Percentiles rank a stretch among this genome's conserved stretches.
These are phyloP conservation scores for Drosophila elegans DNA, from an alignment of 1,140 invertebrate genomes.

Conservation along the genomic window DNA sequence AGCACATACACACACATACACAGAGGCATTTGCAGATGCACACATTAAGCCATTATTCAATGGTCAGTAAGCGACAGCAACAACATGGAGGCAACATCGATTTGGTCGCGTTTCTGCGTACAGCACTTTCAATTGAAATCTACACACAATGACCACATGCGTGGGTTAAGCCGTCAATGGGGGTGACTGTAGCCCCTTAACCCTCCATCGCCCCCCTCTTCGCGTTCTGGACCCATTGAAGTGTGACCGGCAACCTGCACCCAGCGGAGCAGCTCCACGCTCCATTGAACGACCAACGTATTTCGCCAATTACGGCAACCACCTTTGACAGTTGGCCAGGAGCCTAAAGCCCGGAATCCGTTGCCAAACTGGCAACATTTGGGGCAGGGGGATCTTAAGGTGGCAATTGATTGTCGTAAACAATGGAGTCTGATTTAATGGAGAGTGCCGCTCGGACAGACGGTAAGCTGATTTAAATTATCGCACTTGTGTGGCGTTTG, in stretches of 20 bases:
- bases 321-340: conserved; percentile 35
- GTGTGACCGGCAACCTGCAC: conserved; percentile 37
- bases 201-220: background rate
- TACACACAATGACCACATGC: conserved; percentile 67
- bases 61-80: conserved; percentile 42
- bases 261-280: conserved; percentile 36
- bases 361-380: conserved; percentile 2
- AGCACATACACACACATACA: conserved; percentile 6
- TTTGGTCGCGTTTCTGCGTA: conserved; percentile 36
- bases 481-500: conserved; percentile 15
- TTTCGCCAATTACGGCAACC: conserved; percentile 72
- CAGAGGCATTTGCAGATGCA: conserved; percentile 11
- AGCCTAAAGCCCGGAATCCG: conserved; percentile 13
- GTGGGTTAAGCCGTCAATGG: conserved; percentile 61
- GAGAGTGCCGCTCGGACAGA: conserved; percentile 37
- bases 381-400: conserved; percentile 49
- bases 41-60: conserved; percentile 64
- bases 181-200: conserved; percentile 13
- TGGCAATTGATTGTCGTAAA: conserved; percentile 73
- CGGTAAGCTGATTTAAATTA: conserved; percentile 47
- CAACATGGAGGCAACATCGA: conserved; percentile 38
- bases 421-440: conserved; percentile 62
- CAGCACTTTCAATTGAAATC: conserved; percentile 69
- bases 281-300: conserved; percentile 66
- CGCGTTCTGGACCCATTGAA: conserved; percentile 47